Percentiles rank a stretch among this genome's conserved stretches.
Evolutionary conservation across 2,797 vertebrate species (phyloP).

Genomic region (Halcyon leucocephala): DNA sequence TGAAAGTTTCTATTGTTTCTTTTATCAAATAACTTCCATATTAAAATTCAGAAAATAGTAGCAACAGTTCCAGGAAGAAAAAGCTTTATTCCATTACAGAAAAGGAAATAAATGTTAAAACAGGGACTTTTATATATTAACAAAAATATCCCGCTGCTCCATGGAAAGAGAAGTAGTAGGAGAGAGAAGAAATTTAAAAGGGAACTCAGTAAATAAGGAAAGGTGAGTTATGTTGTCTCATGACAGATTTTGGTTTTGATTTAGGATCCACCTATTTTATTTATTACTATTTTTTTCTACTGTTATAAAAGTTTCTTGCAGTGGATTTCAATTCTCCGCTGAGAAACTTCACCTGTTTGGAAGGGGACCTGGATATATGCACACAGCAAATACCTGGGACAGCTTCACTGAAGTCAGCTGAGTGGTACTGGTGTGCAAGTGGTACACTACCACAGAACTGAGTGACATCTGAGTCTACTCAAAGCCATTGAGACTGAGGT

Average conservation of each 20-base stretch:
- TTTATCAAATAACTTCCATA: not conserved
- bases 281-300: not conserved
- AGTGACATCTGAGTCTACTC: not conserved
- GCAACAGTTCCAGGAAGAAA: not conserved
- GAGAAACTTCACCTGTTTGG: not conserved
- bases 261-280: not conserved
- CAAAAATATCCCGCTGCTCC: not conserved
- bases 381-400: not conserved
- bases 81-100: not conserved
- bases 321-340: not conserved
- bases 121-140: not conserved
- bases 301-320: not conserved
- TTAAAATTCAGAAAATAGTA: constrained; percentile 3
- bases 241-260: not conserved
- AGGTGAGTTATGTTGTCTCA: not conserved
- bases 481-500: not conserved
- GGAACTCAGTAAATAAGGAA: not conserved
- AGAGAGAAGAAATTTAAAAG: not conserved
- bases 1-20: not conserved
- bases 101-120: not conserved
- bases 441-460: not conserved
- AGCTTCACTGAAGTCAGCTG: not conserved
- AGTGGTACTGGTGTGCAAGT: rapidly evolving
- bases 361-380: rapidly evolving
- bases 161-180: not conserved